phyloP scores from a whole-genome alignment of 2,113 vertebrate genomes.

The Apteryx mantelli region DNA sequence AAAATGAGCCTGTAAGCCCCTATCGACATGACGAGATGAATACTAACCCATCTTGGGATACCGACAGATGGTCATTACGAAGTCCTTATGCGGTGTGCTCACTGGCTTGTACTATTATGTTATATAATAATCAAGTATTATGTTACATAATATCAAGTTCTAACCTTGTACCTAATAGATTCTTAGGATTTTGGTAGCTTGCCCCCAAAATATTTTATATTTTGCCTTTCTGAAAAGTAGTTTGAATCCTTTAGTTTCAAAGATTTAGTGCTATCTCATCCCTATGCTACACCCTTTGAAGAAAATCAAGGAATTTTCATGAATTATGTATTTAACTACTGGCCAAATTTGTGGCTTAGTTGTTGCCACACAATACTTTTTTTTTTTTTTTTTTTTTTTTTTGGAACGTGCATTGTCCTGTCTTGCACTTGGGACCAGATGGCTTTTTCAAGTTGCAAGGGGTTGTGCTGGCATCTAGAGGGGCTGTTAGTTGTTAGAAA shows the following conservation, averaged over 20 bases:
- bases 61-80: not conserved
- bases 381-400: no score
- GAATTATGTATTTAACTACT: not conserved
- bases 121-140: not conserved
- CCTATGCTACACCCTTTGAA: not conserved
- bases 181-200: not conserved
- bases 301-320: fast-evolving
- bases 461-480: not conserved
- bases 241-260: not conserved
- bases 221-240: not conserved
- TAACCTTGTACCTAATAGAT: not conserved
- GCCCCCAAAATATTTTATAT: not conserved
- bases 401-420: not conserved
- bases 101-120: not conserved
- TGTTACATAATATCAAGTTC: not conserved
- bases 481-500: not conserved
- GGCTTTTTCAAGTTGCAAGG: not conserved
- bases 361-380: not conserved
- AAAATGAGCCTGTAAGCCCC: not conserved
- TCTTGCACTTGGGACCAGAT: not conserved
- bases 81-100: fast-evolving
- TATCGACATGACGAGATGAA: not conserved
- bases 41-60: not conserved
- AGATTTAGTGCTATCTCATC: not conserved
- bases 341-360: not conserved